Evolutionary conservation across 92 coral and sea anemone genomes (phyloP).

Genomic region (Porites rus): DNA sequence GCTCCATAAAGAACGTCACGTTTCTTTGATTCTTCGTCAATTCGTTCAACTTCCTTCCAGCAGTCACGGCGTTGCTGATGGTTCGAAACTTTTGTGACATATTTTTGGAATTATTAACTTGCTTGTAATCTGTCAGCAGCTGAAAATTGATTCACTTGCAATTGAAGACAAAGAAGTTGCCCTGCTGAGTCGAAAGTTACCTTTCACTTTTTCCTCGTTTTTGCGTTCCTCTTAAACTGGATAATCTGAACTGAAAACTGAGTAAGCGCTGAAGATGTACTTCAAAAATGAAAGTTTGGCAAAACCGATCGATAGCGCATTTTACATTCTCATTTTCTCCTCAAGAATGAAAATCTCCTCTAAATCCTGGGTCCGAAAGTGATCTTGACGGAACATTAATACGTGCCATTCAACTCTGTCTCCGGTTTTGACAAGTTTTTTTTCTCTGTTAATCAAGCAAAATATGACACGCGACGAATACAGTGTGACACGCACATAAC

Average conservation of each 20-base stretch:
- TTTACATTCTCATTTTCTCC: background rate
- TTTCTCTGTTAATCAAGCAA: slow-evolving; percentile 3
- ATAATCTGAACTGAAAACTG: background rate
- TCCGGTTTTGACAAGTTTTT: slow-evolving; percentile 33
- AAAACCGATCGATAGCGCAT: background rate
- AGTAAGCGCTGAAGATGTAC: background rate
- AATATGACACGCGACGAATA: background rate
- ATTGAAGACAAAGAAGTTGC: background rate
- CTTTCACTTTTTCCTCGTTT: background rate
- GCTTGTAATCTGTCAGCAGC: slow-evolving; percentile 25
- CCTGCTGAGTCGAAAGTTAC: background rate
- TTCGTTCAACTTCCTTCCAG: slow-evolving; percentile 39
- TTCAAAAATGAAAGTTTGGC: background rate
- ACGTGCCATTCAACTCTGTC: background rate
- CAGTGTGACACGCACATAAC: background rate
- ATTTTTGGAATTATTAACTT: slow-evolving; percentile 2
- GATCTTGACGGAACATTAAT: too few species aligned
- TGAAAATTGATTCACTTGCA: background rate
- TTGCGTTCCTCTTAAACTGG: background rate
- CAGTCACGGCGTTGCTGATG: slow-evolving; percentile 36
- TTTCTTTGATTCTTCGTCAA: slow-evolving; percentile 25
- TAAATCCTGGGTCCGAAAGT: too few species aligned
- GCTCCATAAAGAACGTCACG: slow-evolving; percentile 30
- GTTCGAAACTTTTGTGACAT: slow-evolving; percentile 56
- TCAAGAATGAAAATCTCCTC: too few species aligned